Base-by-base conservation (phyloP, 2,888 invertebrate species). In the Plagodis dolabraria region DNA sequence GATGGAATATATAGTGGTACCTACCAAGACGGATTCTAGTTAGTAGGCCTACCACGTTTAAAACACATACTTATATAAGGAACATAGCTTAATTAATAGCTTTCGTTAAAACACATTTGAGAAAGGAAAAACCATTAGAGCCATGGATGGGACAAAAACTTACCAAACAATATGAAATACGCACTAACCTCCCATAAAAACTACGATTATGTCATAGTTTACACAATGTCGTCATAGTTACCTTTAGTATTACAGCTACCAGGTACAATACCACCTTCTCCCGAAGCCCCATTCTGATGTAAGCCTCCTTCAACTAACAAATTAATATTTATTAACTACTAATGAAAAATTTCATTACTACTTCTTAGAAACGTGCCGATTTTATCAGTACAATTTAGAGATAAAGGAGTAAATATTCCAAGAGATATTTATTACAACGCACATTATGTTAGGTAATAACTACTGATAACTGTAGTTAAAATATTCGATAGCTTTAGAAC, bases 221-320 rank as follows among this genome's bases (percentile, higher is more conserved):
- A 22, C 22, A 22, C 22, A n/a, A n/a, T n/a, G n/a, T n/a, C 4
- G 22, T 22, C 22, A 43, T 43, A 12, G 6, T 64, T 74, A 88
- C 88, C 85, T 82, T 80, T 12, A 70, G 46, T 54, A 76, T 53
- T 34, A 78, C 57, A 49, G 65, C 67, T 53, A 77, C 52, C 35
- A 80, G 57, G 52, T 74, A 40, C 66, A 83, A 68, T 50, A 78
- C 71, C 71, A 82, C 79, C 69, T 82, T 84, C 68, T 80, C 78
- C 46, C 78, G 77, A 55, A 80, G 71, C 47, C 79, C 79, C 88
- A 87, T 88, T 64, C 62, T 78, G 70, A 57, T 68, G 38, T 68
- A 74, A 74, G 54, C 60, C 65, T 57, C 53, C 51, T 43, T 7
- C 59, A 57, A 36, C 22, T 44, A 57, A 63, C 53, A 46, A 43